Conservation (phyloP, 2,113 vertebrate species). For the Damaliscus lunatus region DNA sequence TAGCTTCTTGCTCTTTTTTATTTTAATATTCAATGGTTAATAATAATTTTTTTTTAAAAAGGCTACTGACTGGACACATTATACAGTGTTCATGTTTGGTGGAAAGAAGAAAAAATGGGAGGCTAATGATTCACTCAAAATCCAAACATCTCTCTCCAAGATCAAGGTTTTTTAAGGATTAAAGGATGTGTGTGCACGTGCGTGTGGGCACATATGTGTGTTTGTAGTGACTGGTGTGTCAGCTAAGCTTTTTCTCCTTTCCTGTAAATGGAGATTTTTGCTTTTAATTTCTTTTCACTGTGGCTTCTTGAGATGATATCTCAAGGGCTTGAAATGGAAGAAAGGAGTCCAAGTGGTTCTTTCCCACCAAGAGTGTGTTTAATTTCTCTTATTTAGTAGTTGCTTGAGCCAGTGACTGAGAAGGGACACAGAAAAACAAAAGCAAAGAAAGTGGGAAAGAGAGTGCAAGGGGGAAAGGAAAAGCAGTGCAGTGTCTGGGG, state of each 20-base stretch:
- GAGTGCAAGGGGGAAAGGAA: not conserved
- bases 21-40: not conserved
- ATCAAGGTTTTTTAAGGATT: not conserved
- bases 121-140: not conserved
- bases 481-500: not conserved
- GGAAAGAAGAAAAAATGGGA: conserved; percentile 40
- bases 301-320: not conserved
- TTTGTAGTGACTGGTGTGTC: not conserved
- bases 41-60: not conserved
- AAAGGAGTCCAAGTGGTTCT: not conserved
- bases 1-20: not conserved
- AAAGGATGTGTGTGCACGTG: not conserved
- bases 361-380: not conserved
- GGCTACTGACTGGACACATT: not conserved
- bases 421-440: not conserved
- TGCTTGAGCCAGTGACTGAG: not conserved
- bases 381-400: not conserved
- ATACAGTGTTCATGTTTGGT: not conserved
- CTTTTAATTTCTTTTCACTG: not conserved
- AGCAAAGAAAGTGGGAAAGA: not conserved
- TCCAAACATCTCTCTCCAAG: not conserved
- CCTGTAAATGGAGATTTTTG: not conserved
- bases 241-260: not conserved
- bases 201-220: not conserved
- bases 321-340: not conserved